Conservation (phyloP, 2,113 vertebrate genomes). For the Pycnonotus jocosus region DNA sequence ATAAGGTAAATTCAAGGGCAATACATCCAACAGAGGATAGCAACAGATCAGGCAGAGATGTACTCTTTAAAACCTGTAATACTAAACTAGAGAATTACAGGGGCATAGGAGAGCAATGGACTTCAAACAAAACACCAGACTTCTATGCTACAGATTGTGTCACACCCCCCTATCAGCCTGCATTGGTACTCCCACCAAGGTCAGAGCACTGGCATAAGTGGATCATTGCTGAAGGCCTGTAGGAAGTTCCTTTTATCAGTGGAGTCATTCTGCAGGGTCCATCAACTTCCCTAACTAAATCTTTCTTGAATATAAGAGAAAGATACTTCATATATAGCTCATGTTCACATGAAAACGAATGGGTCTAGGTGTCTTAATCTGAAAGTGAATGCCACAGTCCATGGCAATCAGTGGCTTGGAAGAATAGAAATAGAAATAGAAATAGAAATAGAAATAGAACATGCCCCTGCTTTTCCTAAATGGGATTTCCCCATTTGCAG, state of each 20-base stretch:
- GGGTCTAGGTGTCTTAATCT: not conserved
- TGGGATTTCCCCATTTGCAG: not conserved
- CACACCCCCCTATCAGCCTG: not conserved
- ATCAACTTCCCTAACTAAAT: not conserved
- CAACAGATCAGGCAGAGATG: not conserved
- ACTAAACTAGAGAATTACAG: not conserved
- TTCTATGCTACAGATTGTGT: accelerated
- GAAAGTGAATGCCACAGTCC: not conserved
- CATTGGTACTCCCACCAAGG: not conserved
- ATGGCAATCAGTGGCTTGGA: not conserved
- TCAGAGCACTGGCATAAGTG: not conserved
- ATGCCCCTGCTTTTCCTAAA: accelerated
- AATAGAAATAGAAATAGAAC: not conserved
- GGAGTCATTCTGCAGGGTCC: not conserved
- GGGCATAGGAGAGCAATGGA: not conserved
- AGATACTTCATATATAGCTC: not conserved
- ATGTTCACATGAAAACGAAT: not conserved
- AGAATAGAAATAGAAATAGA: not conserved
- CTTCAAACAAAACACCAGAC: not conserved
- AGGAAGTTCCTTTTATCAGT: not conserved
- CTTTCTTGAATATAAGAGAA: not conserved
- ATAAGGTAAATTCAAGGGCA: not conserved
- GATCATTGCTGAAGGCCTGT: not conserved
- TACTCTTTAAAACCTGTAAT: not conserved
- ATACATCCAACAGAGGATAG: not conserved